Evolutionary conservation across 1,140 invertebrate species (phyloP).

Genomic region (Protaetia brevitarsis): DNA sequence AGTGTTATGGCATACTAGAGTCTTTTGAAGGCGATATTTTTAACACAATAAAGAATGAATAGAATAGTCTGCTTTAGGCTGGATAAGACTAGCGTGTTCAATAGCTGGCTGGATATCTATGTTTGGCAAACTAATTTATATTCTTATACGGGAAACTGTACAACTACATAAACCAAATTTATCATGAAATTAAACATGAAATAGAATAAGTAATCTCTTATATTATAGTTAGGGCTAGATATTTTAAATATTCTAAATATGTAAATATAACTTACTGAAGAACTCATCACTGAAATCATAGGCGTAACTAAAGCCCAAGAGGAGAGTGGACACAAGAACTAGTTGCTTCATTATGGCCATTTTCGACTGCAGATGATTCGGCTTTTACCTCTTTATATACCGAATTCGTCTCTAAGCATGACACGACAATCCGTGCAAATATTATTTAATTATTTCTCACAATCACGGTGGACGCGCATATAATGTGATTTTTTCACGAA

Average conservation of each 20-base stretch:
- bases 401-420: background rate
- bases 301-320: background rate
- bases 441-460: conserved; percentile 5
- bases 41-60: too few relatives aligned
- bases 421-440: background rate
- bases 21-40: too few relatives aligned
- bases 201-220: too few relatives aligned
- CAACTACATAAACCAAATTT: too few relatives aligned
- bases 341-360: background rate
- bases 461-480: background rate
- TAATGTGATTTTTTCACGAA: background rate
- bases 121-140: too few relatives aligned
- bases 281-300: conserved; percentile 19
- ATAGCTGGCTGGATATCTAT: too few relatives aligned
- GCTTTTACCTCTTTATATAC: background rate
- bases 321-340: background rate
- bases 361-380: background rate
- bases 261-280: conserved; percentile 1
- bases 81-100: too few relatives aligned
- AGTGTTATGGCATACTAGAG: too few relatives aligned
- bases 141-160: too few relatives aligned
- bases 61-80: too few relatives aligned
- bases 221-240: too few relatives aligned
- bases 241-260: background rate
- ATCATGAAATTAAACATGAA: too few relatives aligned